phyloP scores from a whole-genome alignment of 92 coral and sea anemone genomes.

The Zoanthus gigantus region DNA sequence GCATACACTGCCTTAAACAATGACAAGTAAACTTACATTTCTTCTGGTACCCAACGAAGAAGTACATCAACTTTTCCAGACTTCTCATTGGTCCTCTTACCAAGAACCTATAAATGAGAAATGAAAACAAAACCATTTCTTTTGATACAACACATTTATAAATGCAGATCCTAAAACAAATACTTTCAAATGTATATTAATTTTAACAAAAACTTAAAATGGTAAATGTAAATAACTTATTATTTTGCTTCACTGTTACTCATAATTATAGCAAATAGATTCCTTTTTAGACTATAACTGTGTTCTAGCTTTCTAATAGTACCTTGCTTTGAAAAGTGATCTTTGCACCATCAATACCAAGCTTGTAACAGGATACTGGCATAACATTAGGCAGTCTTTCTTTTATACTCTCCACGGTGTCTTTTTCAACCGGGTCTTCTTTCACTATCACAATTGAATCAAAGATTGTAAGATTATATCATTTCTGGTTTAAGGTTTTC shows the following conservation, averaged over 20 bases:
- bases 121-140: not conserved
- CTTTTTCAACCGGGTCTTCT: constrained; percentile 91
- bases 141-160: not conserved
- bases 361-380: constrained; percentile 72
- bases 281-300: not conserved
- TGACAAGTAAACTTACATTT: constrained; percentile 71
- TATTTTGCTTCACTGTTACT: no score
- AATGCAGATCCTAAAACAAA: no score
- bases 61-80: constrained; percentile 80
- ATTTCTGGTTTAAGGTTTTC: not conserved
- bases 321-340: constrained; percentile 88
- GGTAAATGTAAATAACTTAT: no score
- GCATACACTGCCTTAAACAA: no score
- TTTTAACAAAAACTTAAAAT: no score
- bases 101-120: constrained; percentile 69
- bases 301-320: not conserved
- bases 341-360: constrained; percentile 93
- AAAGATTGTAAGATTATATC: no score
- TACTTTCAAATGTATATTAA: no score
- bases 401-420: constrained; percentile 85
- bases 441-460: constrained; percentile 56
- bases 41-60: constrained; percentile 94
- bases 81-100: constrained; percentile 81
- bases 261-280: no score
- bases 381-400: constrained; percentile 83